phyloP scores from a whole-genome alignment of 2,113 vertebrate species.

The Rhombomys opimus region DNA sequence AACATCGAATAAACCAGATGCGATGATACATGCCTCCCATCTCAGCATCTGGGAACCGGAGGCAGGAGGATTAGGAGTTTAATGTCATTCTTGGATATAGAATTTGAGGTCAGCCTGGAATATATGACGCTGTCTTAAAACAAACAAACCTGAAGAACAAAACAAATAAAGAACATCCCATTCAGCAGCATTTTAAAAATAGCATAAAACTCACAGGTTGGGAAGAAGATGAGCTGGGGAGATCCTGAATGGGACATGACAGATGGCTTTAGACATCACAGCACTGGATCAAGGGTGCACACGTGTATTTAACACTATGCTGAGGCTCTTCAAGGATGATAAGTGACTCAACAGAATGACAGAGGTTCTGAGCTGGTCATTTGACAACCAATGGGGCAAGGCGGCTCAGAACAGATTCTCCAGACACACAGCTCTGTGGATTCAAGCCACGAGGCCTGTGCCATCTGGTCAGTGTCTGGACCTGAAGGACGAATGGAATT shows the following conservation, averaged over 20 bases:
- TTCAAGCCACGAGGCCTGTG: neutral
- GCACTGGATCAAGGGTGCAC: neutral
- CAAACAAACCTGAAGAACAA: constrained; percentile 1
- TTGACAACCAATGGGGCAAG: constrained; percentile 48
- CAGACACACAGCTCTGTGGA: neutral
- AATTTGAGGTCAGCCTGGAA: neutral
- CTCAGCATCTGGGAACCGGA: neutral
- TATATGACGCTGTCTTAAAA: neutral
- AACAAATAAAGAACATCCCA: constrained; percentile 28
- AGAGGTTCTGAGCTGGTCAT: constrained; percentile 51
- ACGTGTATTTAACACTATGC: neutral
- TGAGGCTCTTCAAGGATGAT: constrained; percentile 29
- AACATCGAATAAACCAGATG: neutral
- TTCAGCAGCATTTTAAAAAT: neutral
- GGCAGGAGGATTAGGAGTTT: neutral
- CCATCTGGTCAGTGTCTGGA: constrained; percentile 48
- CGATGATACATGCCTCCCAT: neutral
- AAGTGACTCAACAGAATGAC: constrained; percentile 62
- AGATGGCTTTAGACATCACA: neutral
- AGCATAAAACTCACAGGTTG: neutral
- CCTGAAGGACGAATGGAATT: constrained; percentile 30
- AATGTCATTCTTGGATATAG: neutral
- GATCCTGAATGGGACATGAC: neutral
- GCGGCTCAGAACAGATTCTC: constrained; percentile 31
- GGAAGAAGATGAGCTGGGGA: neutral